A percentile compares a stretch with the other conserved stretches of the same genome.
phyloP scores from a whole-genome alignment of 2,888 invertebrate species.

The Drosophila buzzatii region DNA sequence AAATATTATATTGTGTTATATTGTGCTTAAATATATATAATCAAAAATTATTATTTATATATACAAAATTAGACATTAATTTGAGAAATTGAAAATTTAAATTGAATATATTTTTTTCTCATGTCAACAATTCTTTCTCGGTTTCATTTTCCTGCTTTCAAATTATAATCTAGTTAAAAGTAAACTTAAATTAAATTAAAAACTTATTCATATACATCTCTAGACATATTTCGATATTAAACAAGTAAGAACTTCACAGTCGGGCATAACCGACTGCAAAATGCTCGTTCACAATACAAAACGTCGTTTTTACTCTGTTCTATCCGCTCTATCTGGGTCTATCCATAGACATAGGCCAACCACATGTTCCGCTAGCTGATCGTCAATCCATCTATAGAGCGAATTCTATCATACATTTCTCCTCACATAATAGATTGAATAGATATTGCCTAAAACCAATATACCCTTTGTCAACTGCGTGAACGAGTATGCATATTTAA shows the following conservation, averaged over 20 bases:
- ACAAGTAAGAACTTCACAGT: background rate
- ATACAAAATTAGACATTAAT: too few species aligned
- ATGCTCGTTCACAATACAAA: background rate
- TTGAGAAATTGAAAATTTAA: background rate
- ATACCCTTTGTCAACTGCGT: background rate
- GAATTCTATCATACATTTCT: background rate
- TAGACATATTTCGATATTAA: constrained; percentile 4
- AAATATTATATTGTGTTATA: too few species aligned
- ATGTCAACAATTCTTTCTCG: background rate
- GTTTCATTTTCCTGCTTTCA: background rate
- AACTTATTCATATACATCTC: constrained; percentile 9
- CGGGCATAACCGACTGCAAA: constrained; percentile 1
- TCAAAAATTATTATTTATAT: too few species aligned
- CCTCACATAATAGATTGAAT: background rate
- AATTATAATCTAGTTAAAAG: background rate
- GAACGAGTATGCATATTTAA: constrained; percentile 31
- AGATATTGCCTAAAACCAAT: background rate
- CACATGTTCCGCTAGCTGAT: background rate
- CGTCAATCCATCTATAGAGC: background rate
- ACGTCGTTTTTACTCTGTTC: background rate
- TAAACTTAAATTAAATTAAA: constrained; percentile 1
- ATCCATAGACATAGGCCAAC: background rate
- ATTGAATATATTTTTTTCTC: background rate
- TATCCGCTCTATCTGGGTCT: background rate
- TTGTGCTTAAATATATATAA: too few species aligned